Conservation (phyloP, 2,797 vertebrate species). For the Ciconia nigra region DNA sequence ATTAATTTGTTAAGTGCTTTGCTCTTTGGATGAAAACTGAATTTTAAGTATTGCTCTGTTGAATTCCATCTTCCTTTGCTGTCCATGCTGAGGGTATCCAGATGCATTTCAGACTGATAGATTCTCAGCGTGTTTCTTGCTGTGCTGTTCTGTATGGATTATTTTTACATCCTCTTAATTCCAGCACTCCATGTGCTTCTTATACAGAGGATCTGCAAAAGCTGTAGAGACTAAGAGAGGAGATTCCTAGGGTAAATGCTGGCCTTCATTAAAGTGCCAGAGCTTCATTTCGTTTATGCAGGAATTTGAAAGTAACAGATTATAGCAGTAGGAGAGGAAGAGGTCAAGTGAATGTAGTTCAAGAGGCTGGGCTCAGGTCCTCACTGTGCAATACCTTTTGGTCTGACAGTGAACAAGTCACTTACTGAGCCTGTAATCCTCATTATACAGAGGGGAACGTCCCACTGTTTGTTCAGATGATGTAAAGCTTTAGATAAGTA, state of each 20-base stretch:
- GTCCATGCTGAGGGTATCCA: not conserved
- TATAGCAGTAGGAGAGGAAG: not conserved
- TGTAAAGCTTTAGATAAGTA: not conserved
- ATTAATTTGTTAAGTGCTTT: slow-evolving; percentile 46
- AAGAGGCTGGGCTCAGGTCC: not conserved
- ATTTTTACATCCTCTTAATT: slow-evolving; percentile 22
- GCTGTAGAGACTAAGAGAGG: not conserved
- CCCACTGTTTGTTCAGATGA: not conserved
- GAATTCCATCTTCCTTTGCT: not conserved
- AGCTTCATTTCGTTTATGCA: not conserved
- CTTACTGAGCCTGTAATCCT: not conserved
- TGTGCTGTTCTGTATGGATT: not conserved
- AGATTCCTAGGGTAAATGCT: not conserved
- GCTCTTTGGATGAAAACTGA: not conserved
- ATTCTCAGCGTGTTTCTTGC: not conserved
- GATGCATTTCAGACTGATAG: not conserved
- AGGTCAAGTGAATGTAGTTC: not conserved
- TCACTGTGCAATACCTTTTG: not conserved
- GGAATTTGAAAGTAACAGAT: not conserved
- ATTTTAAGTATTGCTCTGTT: slow-evolving; percentile 31
- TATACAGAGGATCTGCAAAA: not conserved
- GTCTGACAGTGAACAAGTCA: not conserved
- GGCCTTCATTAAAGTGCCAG: not conserved
- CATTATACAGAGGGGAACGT: not conserved
- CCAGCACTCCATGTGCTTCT: not conserved